Evolutionary conservation across 2,113 vertebrate genomes (phyloP).

Genomic region (Nothocercus julius): DNA sequence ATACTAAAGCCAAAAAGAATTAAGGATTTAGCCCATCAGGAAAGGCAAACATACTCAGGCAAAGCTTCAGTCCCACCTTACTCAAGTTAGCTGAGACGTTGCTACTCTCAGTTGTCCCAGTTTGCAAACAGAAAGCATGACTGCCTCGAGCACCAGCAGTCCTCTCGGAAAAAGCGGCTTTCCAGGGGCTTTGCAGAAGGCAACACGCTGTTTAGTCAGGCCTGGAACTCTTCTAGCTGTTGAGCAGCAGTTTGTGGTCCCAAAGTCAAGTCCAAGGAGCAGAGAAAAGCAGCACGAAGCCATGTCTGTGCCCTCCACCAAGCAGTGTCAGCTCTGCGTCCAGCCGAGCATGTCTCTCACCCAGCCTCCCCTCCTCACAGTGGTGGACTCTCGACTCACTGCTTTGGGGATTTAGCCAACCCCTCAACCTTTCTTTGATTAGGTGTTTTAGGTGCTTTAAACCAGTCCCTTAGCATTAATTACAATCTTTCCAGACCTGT

Average conservation of each 20-base stretch:
- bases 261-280: neutral
- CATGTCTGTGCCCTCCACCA: neutral
- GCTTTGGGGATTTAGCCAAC: neutral
- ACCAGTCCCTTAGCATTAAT: neutral
- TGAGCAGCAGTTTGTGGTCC: neutral
- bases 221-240: neutral
- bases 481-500: neutral
- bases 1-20: neutral
- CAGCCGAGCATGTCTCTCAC: neutral
- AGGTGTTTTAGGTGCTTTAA: neutral
- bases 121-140: neutral
- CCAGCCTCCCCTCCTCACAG: neutral
- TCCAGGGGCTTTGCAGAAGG: neutral
- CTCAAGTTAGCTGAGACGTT: neutral
- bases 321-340: no score
- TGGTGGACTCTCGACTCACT: neutral
- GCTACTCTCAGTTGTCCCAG: neutral
- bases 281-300: neutral
- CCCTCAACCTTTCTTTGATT: neutral
- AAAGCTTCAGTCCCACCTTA: neutral
- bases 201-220: neutral
- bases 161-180: fast-evolving
- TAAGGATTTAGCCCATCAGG: neutral
- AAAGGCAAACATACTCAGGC: neutral
- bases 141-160: fast-evolving